These are phyloP conservation scores for Lycia hirtaria DNA, from an alignment of 2,888 invertebrate species.

Conservation along the genomic window DNA sequence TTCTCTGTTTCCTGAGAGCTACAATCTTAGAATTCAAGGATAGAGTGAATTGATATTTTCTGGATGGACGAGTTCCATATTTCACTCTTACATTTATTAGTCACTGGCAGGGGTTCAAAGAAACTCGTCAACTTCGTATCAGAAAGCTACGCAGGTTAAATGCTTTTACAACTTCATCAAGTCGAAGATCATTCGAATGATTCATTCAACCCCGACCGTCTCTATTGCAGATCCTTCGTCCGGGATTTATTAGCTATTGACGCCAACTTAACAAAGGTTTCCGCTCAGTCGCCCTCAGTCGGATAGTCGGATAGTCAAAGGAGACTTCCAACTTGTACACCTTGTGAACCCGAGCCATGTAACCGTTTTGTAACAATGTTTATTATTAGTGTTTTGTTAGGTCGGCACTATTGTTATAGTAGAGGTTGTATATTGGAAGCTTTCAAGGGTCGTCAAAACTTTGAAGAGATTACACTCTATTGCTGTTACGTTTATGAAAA, in stretches of 20 bases:
- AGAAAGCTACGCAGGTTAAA: no score
- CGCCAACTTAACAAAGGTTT: conserved; percentile 21
- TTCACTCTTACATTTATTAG: no score
- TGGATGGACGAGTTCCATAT: no score
- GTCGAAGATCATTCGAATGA: background rate
- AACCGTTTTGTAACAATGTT: conserved; percentile 5
- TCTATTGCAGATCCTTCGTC: conserved; percentile 12
- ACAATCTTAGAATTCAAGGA: no score
- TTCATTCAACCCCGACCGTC: background rate
- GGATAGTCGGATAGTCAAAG: conserved; percentile 18
- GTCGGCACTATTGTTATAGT: background rate
- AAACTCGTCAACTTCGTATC: no score
- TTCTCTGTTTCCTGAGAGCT: no score
- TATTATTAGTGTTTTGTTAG: conserved; percentile 3
- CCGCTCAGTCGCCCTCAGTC: conserved; percentile 12
- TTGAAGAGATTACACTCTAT: no score
- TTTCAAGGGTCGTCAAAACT: background rate
- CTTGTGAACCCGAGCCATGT: background rate
- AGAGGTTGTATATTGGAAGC: background rate
- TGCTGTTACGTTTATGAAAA: no score
- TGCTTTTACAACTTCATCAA: no score
- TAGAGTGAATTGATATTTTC: no score
- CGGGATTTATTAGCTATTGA: conserved; percentile 28
- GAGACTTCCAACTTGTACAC: background rate
- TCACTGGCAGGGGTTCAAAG: no score